Conservation (phyloP, 2,797 vertebrate genomes). For the Chanos chanos region DNA sequence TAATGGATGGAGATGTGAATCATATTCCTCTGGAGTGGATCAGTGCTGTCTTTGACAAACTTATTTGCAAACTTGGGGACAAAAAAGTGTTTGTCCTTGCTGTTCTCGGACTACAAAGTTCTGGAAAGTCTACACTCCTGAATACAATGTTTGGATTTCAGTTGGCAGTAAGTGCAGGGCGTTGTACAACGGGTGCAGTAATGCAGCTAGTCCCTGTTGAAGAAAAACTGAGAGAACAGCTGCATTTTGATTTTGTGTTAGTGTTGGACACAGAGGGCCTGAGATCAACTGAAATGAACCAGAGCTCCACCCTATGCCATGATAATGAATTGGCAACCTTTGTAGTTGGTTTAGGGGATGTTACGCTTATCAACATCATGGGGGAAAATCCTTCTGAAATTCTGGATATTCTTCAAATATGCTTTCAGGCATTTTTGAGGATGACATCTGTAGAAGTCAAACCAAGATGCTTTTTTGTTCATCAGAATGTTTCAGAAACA, state of each 20-base stretch:
- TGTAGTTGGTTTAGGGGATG: slow-evolving; percentile 23
- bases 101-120: slow-evolving; percentile 31
- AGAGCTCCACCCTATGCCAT: background rate
- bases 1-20: slow-evolving; percentile 34
- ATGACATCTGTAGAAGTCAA: slow-evolving; percentile 16
- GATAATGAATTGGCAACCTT: slow-evolving; percentile 34
- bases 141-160: slow-evolving; percentile 38
- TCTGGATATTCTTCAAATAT: slow-evolving; percentile 33
- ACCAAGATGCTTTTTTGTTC: slow-evolving; percentile 62
- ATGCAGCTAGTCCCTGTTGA: slow-evolving; percentile 25
- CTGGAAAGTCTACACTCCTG: slow-evolving; percentile 32
- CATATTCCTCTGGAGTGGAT: slow-evolving; percentile 29
- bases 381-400: slow-evolving; percentile 33
- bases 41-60: slow-evolving; percentile 15
- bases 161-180: slow-evolving; percentile 30
- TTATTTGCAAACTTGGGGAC: slow-evolving; percentile 1
- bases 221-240: slow-evolving; percentile 5
- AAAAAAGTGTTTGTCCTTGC: slow-evolving; percentile 26
- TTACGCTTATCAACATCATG: slow-evolving; percentile 36
- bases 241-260: slow-evolving; percentile 20
- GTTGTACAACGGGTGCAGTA: slow-evolving; percentile 32
- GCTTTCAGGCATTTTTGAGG: slow-evolving; percentile 31
- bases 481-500: slow-evolving; percentile 59
- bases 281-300: slow-evolving; percentile 8
- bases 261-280: slow-evolving; percentile 34